phyloP scores from a whole-genome alignment of 2,888 invertebrate genomes.

The Zele albiditarsus region DNA sequence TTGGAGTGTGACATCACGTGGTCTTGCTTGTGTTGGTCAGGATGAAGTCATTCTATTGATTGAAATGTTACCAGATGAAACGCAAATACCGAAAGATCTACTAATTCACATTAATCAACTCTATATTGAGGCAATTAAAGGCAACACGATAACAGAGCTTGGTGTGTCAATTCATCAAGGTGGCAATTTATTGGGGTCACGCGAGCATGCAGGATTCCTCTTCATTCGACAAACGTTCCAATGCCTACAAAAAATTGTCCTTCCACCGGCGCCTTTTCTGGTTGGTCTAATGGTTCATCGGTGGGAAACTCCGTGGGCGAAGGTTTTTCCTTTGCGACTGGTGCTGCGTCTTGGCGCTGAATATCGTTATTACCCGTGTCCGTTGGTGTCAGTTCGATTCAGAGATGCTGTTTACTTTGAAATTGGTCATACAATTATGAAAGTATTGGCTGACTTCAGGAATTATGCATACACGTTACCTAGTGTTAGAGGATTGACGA shows the following conservation, averaged over 20 bases:
- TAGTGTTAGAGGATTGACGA: slow-evolving; percentile 83
- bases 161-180: slow-evolving; percentile 80
- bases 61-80: slow-evolving; percentile 79
- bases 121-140: slow-evolving; percentile 81
- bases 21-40: slow-evolving; percentile 86
- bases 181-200: slow-evolving; percentile 79
- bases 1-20: slow-evolving; percentile 86
- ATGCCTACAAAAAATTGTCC: slow-evolving; percentile 83
- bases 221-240: slow-evolving; percentile 87
- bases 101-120: slow-evolving; percentile 83
- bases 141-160: slow-evolving; percentile 81
- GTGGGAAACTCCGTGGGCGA: slow-evolving; percentile 89
- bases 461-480: slow-evolving; percentile 88
- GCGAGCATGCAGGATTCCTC: slow-evolving; percentile 87
- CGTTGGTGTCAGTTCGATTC: slow-evolving; percentile 84
- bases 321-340: slow-evolving; percentile 83
- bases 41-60: slow-evolving; percentile 86
- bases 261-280: slow-evolving; percentile 84
- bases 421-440: slow-evolving; percentile 91
- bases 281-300: slow-evolving; percentile 86
- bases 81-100: slow-evolving; percentile 80
- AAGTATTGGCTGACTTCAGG: slow-evolving; percentile 88
- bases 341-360: slow-evolving; percentile 87
- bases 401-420: slow-evolving; percentile 88
- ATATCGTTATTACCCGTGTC: slow-evolving; percentile 89